phyloP scores from a whole-genome alignment of 2,797 vertebrate genomes.

The Steatocranus sp. region DNA sequence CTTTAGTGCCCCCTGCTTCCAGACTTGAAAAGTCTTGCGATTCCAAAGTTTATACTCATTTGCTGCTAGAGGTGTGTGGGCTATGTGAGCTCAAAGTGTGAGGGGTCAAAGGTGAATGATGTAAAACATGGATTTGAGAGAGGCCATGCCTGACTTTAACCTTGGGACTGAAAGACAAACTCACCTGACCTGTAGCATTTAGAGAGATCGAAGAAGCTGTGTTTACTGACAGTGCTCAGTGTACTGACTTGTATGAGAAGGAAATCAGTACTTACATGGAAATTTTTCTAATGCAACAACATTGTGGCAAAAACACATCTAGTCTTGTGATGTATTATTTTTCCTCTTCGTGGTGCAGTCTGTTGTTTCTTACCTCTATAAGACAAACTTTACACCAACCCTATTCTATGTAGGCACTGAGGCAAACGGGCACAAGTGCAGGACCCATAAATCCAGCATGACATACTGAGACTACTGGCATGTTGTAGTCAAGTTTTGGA shows the following conservation, averaged over 20 bases:
- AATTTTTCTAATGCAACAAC: background rate
- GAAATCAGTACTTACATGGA: background rate
- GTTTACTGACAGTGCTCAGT: background rate
- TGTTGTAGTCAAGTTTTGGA: background rate
- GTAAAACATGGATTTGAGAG: constrained; percentile 18
- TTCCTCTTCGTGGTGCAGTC: background rate
- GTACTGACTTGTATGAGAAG: background rate
- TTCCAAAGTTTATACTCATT: constrained; percentile 36
- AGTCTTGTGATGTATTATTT: background rate
- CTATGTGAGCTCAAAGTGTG: constrained; percentile 15
- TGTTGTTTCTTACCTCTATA: background rate
- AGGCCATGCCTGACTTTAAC: constrained; percentile 6
- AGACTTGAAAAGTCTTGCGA: constrained; percentile 33
- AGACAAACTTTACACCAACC: background rate
- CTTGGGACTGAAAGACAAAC: constrained; percentile 8
- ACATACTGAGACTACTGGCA: background rate
- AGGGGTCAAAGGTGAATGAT: constrained; percentile 39
- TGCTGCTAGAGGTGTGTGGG: constrained; percentile 50
- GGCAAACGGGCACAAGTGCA: background rate
- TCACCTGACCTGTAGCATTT: background rate
- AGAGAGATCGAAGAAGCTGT: background rate
- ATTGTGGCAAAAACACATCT: background rate
- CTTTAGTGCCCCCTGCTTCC: constrained; percentile 38
- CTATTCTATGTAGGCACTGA: background rate
- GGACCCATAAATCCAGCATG: background rate